Evolutionary conservation across 2,888 invertebrate genomes (phyloP).

Genomic region (Coleophora deauratella): DNA sequence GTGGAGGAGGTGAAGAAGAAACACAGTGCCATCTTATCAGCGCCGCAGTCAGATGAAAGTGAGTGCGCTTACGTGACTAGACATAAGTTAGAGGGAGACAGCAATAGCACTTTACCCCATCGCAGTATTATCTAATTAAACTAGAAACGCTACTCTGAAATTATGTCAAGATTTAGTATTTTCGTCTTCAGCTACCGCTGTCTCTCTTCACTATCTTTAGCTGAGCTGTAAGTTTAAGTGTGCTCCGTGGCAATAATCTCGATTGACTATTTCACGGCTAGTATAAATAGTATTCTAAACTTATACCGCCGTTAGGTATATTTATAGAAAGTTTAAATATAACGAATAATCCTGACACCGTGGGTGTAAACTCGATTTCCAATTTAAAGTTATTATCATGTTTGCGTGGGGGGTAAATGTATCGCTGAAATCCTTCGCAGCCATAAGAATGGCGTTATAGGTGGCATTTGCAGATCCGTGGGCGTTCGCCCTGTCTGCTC

Average conservation of each 20-base stretch:
- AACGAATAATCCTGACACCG: slow-evolving; percentile 1
- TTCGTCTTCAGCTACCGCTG: slow-evolving; percentile 1
- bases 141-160: background rate
- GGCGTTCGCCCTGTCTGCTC: slow-evolving; percentile 34
- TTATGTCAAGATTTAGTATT: background rate
- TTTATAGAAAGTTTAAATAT: slow-evolving; percentile 1
- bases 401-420: slow-evolving; percentile 28
- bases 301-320: slow-evolving; percentile 9
- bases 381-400: slow-evolving; percentile 16
- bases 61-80: slow-evolving; percentile 59
- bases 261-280: slow-evolving; percentile 4
- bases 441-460: slow-evolving; percentile 38
- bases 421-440: slow-evolving; percentile 33
- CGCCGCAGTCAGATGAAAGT: slow-evolving; percentile 99
- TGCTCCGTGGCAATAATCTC: slow-evolving; percentile 7
- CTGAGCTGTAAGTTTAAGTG: slow-evolving; percentile 4
- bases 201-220: slow-evolving; percentile 5
- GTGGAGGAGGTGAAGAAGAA: slow-evolving; percentile 99
- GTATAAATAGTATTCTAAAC: slow-evolving; percentile 5
- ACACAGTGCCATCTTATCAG: slow-evolving; percentile 99
- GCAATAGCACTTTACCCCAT: background rate
- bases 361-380: slow-evolving; percentile 6
- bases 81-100: slow-evolving; percentile 6
- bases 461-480: slow-evolving; percentile 43
- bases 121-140: too few relatives aligned